phyloP scores from a whole-genome alignment of 2,888 invertebrate genomes.

The Phalera bucephala region DNA sequence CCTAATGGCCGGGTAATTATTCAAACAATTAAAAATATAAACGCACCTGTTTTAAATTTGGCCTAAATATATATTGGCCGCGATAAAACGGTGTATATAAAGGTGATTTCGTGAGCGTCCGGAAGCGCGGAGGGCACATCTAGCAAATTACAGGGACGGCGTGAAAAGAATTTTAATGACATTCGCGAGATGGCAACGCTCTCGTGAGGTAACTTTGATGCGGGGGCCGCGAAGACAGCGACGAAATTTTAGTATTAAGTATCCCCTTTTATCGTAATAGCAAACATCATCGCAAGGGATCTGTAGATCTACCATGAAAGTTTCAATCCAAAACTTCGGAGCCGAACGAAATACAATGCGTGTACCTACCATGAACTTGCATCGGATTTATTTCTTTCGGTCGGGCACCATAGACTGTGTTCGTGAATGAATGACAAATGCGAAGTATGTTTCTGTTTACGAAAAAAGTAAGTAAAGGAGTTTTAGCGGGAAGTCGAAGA shows the following conservation, averaged over 20 bases:
- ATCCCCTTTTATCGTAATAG: too few relatives aligned
- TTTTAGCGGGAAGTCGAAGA: too few relatives aligned
- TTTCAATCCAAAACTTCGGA: too few relatives aligned
- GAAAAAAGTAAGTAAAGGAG: too few relatives aligned
- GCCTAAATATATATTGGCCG: conserved; percentile 30
- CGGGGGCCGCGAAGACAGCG: conserved; percentile 1
- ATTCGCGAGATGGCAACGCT: conserved; percentile 22
- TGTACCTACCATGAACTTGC: too few relatives aligned
- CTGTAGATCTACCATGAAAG: too few relatives aligned
- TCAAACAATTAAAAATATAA: conserved; percentile 27
- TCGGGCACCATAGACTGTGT: too few relatives aligned
- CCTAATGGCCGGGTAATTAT: conserved; percentile 12
- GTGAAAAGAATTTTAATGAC: conserved; percentile 51
- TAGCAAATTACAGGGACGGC: conserved; percentile 32
- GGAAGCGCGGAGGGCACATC: conserved; percentile 18
- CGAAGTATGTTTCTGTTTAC: too few relatives aligned
- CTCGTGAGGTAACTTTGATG: conserved; percentile 33
- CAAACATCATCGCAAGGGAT: too few relatives aligned
- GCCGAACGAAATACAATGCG: too few relatives aligned
- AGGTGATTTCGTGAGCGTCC: conserved; percentile 23
- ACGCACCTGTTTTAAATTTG: conserved; percentile 29
- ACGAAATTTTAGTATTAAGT: conserved; percentile 9
- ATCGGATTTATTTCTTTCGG: too few relatives aligned
- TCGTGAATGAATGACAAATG: too few relatives aligned
- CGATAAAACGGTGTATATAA: conserved; percentile 32